Evolutionary conservation across 1,140 invertebrate genomes (phyloP).

Genomic region (Charaxes varanes): DNA sequence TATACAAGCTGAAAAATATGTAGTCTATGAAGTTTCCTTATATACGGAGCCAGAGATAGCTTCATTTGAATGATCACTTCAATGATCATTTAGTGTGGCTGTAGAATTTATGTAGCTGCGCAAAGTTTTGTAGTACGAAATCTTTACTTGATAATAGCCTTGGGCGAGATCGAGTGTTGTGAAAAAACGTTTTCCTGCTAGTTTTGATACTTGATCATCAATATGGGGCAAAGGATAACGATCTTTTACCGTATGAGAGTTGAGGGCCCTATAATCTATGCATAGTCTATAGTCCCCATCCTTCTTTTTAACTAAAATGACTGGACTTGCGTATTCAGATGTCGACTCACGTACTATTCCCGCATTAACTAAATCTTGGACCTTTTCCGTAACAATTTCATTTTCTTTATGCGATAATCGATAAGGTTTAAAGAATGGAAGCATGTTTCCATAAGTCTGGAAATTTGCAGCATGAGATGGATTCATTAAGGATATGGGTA

Average conservation of each 20-base stretch:
- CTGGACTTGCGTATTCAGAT: slow-evolving; percentile 15
- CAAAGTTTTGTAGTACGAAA: no score
- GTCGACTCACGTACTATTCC: slow-evolving; percentile 12
- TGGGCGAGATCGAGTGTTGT: slow-evolving; percentile 48
- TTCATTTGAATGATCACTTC: no score
- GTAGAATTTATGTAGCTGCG: no score
- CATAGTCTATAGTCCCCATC: slow-evolving; percentile 14
- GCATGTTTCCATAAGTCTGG: no score
- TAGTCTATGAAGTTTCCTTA: no score
- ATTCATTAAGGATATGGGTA: no score
- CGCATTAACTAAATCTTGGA: slow-evolving; percentile 10
- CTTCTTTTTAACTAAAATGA: slow-evolving; percentile 16
- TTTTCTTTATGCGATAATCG: slow-evolving; percentile 24
- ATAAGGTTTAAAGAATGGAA: no score
- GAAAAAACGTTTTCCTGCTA: slow-evolving; percentile 26
- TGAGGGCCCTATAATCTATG: slow-evolving; percentile 15
- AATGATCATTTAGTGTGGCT: no score
- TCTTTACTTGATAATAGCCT: slow-evolving; percentile 49
- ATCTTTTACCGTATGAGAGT: slow-evolving; percentile 15
- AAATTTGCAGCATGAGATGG: no score
- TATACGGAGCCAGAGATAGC: no score
- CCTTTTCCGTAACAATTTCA: slow-evolving; percentile 5
- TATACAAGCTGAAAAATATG: no score
- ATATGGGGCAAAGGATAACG: slow-evolving; percentile 14
- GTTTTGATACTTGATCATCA: slow-evolving; percentile 36